Evolutionary conservation across 1,140 invertebrate genomes (phyloP), one percentile per base, ranked within the genome.

Genomic region (Plodia interpunctella): DNA sequence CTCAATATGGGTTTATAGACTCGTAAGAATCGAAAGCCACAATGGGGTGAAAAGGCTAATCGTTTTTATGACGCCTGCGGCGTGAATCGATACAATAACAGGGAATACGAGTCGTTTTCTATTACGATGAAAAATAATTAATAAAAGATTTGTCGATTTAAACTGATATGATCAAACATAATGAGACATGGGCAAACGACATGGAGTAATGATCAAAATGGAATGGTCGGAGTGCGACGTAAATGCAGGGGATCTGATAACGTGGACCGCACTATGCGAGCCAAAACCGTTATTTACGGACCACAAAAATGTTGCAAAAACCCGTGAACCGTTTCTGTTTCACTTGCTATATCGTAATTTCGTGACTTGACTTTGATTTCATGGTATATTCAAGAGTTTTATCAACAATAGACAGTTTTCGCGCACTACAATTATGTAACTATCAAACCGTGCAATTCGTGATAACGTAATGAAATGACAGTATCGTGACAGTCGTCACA

Each of bases 301-400:
- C 71, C 71, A 79, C 74, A 78, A 80, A 78, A 82, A 77, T 78
- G 68, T 74, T 71, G 72, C 77, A 74, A 78, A 85, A 86, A 68
- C 64, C 57, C 72, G 69, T 71, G 74, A 85, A 82, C 77, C 79
- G 78, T 85, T 85, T 82, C 82, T 83, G 73, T 86, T 86, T 84
- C 78, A 87, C 80, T 83, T 84, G 73, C 74, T 74, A 78, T 80
- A 85, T 76, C 75, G 71, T 82, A 74, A 81, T 80, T 78, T 80
- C 61, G 70, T 78, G 72, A 80, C 78, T 77, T 80, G 82, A 83
- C 78, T 79, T 78, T 74, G 75, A 82, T 80, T 84, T 84, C 72
- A 80, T 78, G 78, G 73, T 72, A 69, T 72, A 74, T 82, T 76
- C 71, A 78, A 74, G 75, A 63, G 49, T 57, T 71, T 76, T 72